Conservation (phyloP, 2,113 vertebrate species). For the Phaetusa simplex region DNA sequence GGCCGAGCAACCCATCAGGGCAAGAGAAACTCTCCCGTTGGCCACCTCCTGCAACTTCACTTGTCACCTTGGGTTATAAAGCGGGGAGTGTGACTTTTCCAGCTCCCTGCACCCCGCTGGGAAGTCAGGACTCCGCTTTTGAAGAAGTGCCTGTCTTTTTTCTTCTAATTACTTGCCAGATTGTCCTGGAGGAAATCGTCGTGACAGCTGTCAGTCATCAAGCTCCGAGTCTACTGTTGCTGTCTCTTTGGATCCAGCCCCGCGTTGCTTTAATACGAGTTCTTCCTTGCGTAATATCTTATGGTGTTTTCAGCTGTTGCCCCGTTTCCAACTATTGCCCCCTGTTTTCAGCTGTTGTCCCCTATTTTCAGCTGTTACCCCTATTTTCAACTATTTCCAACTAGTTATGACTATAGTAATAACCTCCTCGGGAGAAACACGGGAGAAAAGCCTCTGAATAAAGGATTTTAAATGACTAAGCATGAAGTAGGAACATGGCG, state of each 20-base stretch:
- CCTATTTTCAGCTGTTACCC: neutral
- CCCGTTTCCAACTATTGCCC: neutral
- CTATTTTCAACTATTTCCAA: neutral
- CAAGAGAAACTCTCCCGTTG: neutral
- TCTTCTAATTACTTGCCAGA: too few relatives aligned
- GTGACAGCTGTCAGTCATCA: neutral
- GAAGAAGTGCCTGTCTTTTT: too few relatives aligned
- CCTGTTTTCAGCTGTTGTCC: neutral
- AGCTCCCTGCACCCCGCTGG: neutral
- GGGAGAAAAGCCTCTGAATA: neutral
- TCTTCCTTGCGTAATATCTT: neutral
- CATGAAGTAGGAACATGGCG: neutral
- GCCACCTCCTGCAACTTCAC: neutral
- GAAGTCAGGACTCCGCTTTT: neutral
- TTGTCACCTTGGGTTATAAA: neutral
- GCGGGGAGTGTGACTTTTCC: too few relatives aligned
- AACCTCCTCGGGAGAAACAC: neutral
- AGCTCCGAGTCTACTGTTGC: fast-evolving
- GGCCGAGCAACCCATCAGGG: neutral
- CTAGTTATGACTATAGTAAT: neutral
- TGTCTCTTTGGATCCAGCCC: neutral
- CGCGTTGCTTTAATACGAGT: fast-evolving
- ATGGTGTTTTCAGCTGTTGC: neutral
- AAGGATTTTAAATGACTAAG: neutral
- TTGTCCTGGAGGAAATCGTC: neutral